Evolutionary conservation across 2,113 vertebrate species (phyloP).

Genomic region (Mesocricetus auratus): DNA sequence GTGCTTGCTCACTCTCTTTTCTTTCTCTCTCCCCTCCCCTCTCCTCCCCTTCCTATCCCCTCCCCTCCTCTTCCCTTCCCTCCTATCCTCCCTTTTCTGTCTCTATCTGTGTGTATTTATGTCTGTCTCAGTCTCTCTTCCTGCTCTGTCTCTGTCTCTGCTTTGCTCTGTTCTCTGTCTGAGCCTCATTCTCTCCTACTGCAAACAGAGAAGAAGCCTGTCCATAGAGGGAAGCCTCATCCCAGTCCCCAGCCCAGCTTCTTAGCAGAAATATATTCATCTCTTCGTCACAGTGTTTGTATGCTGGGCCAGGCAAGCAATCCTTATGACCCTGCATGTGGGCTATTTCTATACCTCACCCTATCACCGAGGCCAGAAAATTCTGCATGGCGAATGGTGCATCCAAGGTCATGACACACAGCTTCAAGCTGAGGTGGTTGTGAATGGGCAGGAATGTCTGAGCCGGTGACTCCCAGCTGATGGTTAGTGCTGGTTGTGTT

Average conservation of each 20-base stretch:
- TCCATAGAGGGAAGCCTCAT: background rate
- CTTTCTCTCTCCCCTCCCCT: accelerated
- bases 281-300: background rate
- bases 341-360: background rate
- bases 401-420: background rate
- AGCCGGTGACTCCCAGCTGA: background rate
- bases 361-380: background rate
- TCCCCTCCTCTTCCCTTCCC: no score
- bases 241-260: background rate
- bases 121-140: background rate
- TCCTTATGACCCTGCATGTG: background rate
- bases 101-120: background rate
- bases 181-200: background rate
- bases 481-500: background rate
- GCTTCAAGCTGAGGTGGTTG: background rate
- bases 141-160: background rate
- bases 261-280: background rate
- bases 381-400: no score
- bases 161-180: background rate
- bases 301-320: background rate
- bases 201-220: background rate
- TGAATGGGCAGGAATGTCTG: no score
- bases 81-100: no score
- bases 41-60: no score
- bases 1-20: background rate